Evolutionary conservation across 2,113 vertebrate species (phyloP).

Genomic region (Greenwoodochromis staneri): DNA sequence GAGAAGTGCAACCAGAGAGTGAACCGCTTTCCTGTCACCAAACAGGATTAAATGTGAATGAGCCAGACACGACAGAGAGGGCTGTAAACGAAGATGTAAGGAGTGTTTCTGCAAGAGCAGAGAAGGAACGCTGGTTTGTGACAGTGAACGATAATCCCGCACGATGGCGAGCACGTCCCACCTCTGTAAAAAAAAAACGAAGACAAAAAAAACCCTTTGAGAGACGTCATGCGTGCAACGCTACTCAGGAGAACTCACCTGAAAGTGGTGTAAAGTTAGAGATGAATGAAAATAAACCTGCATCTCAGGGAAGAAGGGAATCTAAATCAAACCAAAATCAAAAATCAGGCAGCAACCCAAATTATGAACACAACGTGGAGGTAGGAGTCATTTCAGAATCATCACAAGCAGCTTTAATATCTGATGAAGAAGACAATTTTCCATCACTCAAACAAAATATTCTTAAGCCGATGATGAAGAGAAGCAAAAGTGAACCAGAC

Average conservation of each 20-base stretch:
- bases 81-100: not conserved
- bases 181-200: conserved; percentile 54
- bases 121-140: conserved; percentile 73
- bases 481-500: not conserved
- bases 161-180: not conserved
- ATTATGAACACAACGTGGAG: not conserved
- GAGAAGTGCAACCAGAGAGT: not conserved
- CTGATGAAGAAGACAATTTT: not conserved
- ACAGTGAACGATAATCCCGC: conserved; percentile 52
- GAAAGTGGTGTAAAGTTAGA: not conserved
- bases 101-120: not conserved
- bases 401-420: not conserved
- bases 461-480: not conserved
- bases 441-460: not conserved
- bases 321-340: not conserved
- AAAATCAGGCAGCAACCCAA: not conserved
- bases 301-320: not conserved
- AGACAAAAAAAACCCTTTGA: conserved; percentile 43
- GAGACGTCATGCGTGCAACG: not conserved
- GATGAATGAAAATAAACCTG: not conserved
- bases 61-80: not conserved
- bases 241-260: not conserved
- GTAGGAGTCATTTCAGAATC: not conserved
- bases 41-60: not conserved
- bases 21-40: not conserved